Percentiles rank a stretch among this genome's conserved stretches.
phyloP scores from a whole-genome alignment of 2,888 invertebrate genomes.

The Acrobasis consociella region DNA sequence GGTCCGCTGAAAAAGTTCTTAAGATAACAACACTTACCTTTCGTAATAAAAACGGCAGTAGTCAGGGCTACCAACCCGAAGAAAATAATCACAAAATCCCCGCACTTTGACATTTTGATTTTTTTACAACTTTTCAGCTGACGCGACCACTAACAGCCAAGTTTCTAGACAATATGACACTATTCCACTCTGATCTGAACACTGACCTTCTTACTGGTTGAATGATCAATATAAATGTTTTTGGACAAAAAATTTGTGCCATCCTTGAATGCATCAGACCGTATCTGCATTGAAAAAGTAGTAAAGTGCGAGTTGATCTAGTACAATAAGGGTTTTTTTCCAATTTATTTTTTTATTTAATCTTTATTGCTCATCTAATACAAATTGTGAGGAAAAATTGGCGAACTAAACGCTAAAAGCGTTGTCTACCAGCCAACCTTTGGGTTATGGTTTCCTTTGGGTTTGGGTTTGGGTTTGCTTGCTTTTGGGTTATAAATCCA shows the following conservation, averaged over 20 bases:
- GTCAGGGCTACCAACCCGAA: conserved; percentile 43
- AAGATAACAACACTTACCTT: conserved; percentile 51
- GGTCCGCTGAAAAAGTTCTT: neutral
- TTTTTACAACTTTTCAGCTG: conserved; percentile 31
- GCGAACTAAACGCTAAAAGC: no score
- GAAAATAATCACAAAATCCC: conserved; percentile 39
- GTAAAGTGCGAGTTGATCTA: conserved; percentile 1
- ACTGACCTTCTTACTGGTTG: conserved; percentile 58
- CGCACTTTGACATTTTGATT: conserved; percentile 34
- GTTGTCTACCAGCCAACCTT: no score
- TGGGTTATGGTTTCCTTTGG: no score
- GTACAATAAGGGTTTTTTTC: no score
- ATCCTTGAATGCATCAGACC: conserved; percentile 67
- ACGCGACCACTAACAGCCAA: conserved; percentile 31
- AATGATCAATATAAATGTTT: conserved; percentile 48
- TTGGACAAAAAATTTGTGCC: conserved; percentile 59
- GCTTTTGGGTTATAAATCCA: no score
- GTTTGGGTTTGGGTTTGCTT: no score
- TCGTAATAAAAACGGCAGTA: conserved; percentile 54
- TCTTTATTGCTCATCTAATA: no score
- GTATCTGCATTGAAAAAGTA: conserved; percentile 41
- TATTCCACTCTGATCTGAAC: conserved; percentile 34
- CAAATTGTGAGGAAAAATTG: no score
- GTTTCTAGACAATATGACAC: conserved; percentile 37
- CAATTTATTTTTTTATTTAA: no score